phyloP scores from a whole-genome alignment of 92 coral and sea anemone species.

The Ricordea florida region DNA sequence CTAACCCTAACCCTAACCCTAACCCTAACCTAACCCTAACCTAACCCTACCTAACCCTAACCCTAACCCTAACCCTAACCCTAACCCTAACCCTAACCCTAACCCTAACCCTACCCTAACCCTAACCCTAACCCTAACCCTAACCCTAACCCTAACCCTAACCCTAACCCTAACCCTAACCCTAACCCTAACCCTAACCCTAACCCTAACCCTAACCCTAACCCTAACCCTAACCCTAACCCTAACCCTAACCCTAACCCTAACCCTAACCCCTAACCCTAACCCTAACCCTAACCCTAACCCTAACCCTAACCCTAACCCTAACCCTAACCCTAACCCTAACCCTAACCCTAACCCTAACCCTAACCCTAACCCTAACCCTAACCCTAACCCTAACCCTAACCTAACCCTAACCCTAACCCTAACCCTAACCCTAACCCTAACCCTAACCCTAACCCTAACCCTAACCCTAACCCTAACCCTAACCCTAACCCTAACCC shows the following conservation, averaged over 20 bases:
- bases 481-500: conserved; percentile 29
- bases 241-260: conserved; percentile 53
- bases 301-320: conserved; percentile 56
- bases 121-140: conserved; percentile 54
- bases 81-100: conserved; percentile 63
- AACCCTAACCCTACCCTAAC: conserved; percentile 58
- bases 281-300: conserved; percentile 40
- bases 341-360: conserved; percentile 57
- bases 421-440: conserved; percentile 26
- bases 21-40: conserved; percentile 61
- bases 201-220: conserved; percentile 45
- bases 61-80: conserved; percentile 57
- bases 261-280: conserved; percentile 44
- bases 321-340: conserved; percentile 67
- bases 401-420: conserved; percentile 15
- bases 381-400: conserved; percentile 28
- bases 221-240: conserved; percentile 43
- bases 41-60: conserved; percentile 62
- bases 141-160: conserved; percentile 51
- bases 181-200: conserved; percentile 55
- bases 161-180: conserved; percentile 45
- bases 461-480: conserved; percentile 32
- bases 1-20: conserved; percentile 56
- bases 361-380: conserved; percentile 55
- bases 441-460: conserved; percentile 25